Evolutionary conservation across 2,797 vertebrate species (phyloP).

Genomic region (Valencia hispanica): DNA sequence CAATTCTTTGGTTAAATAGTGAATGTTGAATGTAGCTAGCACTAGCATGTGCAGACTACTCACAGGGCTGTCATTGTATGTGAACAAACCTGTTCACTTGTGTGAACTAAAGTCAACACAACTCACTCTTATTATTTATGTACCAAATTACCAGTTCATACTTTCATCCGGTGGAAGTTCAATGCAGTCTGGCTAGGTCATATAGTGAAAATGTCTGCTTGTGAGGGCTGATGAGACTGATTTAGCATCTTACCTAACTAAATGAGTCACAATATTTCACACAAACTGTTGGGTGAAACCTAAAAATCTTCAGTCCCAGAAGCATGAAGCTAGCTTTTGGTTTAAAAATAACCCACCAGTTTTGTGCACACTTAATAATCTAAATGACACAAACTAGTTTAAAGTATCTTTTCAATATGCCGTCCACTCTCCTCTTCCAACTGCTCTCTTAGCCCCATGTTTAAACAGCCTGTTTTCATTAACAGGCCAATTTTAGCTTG

Average conservation of each 20-base stretch:
- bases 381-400: background rate
- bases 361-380: background rate
- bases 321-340: background rate
- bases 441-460: conserved; percentile 78
- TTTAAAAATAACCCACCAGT: background rate
- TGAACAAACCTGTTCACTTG: background rate
- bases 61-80: background rate
- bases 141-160: background rate
- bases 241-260: background rate
- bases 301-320: background rate
- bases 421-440: conserved; percentile 47
- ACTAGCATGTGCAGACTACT: background rate
- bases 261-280: background rate
- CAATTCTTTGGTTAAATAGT: background rate
- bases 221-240: background rate
- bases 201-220: background rate
- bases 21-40: background rate
- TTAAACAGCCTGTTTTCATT: conserved; percentile 92
- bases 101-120: background rate
- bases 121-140: background rate
- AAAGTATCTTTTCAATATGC: conserved; percentile 39
- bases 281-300: background rate
- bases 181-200: background rate
- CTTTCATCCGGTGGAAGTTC: background rate
- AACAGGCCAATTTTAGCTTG: conserved; percentile 90